Percentiles rank a stretch among this genome's conserved stretches.
Evolutionary conservation across 2,888 invertebrate genomes (phyloP).

Genomic region (Automeris io): DNA sequence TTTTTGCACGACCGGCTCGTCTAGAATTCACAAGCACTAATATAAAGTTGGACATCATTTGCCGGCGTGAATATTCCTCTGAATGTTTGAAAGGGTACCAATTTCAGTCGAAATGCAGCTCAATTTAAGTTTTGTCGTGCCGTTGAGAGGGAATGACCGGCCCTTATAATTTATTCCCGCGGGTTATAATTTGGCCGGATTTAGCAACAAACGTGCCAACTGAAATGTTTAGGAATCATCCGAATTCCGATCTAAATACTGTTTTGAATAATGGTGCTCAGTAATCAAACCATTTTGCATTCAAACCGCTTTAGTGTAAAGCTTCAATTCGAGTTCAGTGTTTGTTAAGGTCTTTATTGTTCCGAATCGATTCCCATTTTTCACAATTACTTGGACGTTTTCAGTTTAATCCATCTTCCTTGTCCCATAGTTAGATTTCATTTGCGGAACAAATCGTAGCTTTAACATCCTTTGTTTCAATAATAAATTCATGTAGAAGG

Average conservation of each 20-base stretch:
- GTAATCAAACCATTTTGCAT: constrained; percentile 7
- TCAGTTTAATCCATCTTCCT: constrained; percentile 70
- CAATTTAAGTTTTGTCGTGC: constrained; percentile 65
- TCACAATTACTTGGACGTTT: constrained; percentile 73
- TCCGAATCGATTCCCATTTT: constrained; percentile 60
- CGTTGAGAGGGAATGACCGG: constrained; percentile 56
- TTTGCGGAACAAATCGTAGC: constrained; percentile 56
- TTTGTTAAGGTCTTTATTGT: constrained; percentile 41
- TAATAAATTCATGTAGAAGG: constrained; percentile 29
- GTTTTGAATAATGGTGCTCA: constrained; percentile 6
- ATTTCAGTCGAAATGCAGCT: constrained; percentile 63
- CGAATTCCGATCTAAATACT: constrained; percentile 27
- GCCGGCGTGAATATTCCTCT: constrained; percentile 37
- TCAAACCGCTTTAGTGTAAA: constrained; percentile 17
- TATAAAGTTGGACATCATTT: constrained; percentile 35
- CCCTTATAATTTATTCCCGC: constrained; percentile 67
- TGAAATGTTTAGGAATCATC: constrained; percentile 47
- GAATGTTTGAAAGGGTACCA: constrained; percentile 60
- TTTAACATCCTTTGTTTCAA: constrained; percentile 47
- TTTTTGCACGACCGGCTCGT: constrained; percentile 37
- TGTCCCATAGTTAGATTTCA: constrained; percentile 59
- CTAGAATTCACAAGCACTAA: constrained; percentile 25
- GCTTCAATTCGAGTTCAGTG: constrained; percentile 25
- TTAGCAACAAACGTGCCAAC: constrained; percentile 54
- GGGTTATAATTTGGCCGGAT: constrained; percentile 62